These are phyloP conservation scores for Julus scandinavius DNA, from an alignment of 2,888 invertebrate genomes.

Conservation along the genomic window DNA sequence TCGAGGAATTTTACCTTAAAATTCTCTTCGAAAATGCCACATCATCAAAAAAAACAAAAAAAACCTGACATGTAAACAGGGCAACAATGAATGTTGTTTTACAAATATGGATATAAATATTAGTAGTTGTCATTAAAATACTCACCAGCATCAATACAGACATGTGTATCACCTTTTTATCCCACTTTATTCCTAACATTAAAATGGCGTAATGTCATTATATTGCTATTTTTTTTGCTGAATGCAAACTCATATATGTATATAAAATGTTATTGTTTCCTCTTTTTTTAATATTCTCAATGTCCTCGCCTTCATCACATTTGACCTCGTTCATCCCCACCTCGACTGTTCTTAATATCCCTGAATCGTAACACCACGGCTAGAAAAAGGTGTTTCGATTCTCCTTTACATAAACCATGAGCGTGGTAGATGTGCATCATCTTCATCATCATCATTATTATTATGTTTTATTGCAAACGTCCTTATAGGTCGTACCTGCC, in stretches of 20 bases:
- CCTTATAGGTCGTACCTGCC: conserved; percentile 8
- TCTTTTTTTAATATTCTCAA: not conserved
- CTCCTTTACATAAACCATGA: conserved; percentile 28
- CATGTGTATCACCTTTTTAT: not conserved
- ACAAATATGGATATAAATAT: no score
- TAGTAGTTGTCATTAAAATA: no score
- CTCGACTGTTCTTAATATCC: conserved; percentile 28
- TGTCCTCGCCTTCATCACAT: conserved; percentile 18
- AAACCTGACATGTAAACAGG: no score
- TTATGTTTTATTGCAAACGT: conserved; percentile 17
- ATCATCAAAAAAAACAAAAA: no score
- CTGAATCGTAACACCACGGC: not conserved
- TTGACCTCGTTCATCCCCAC: conserved; percentile 25
- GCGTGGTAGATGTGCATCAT: conserved; percentile 26
- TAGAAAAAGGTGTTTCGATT: not conserved
- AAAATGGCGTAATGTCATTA: not conserved
- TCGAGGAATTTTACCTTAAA: no score
- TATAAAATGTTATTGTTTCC: no score
- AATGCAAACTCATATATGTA: not conserved
- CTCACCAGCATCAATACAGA: no score
- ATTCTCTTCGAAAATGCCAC: no score
- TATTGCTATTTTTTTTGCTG: not conserved
- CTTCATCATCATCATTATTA: conserved; percentile 15
- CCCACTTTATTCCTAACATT: not conserved
- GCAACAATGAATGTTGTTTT: no score